Evolutionary conservation across 1,140 invertebrate genomes (phyloP).

Genomic region (Anoplolepis gracilipes): DNA sequence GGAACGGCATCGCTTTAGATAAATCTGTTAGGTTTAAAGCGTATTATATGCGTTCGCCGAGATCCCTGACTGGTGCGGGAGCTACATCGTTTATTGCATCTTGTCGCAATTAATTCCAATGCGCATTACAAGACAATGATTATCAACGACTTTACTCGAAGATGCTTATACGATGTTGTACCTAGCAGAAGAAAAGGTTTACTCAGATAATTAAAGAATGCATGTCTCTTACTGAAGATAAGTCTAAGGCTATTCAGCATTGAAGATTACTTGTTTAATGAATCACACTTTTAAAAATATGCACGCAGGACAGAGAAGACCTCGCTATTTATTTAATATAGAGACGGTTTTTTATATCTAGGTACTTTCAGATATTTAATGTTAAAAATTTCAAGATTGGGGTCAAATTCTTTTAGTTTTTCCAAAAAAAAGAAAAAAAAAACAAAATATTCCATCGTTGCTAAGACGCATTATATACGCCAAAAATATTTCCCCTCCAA

Average conservation of each 20-base stretch:
- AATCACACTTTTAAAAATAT: not conserved
- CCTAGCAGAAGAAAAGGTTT: not conserved
- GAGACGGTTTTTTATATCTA: not conserved
- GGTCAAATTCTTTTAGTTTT: not conserved
- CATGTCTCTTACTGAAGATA: too few species aligned
- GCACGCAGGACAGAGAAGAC: not conserved
- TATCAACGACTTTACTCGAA: constrained; percentile 25
- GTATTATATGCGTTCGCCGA: constrained; percentile 27
- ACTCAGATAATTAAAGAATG: not conserved
- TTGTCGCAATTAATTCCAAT: constrained; percentile 32
- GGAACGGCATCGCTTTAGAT: constrained; percentile 16
- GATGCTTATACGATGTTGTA: not conserved
- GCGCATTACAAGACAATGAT: constrained; percentile 20
- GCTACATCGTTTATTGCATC: constrained; percentile 16
- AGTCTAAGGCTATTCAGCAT: too few species aligned
- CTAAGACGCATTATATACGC: not conserved
- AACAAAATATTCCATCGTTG: not conserved
- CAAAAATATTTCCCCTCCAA: not conserved
- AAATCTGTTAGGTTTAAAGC: constrained; percentile 44
- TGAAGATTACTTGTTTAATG: too few species aligned
- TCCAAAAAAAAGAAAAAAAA: not conserved
- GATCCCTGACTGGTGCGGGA: not conserved
- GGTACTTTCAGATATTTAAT: not conserved
- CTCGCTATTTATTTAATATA: too few species aligned
- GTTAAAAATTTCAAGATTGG: not conserved